These are phyloP conservation scores for Anastrepha obliqua DNA, from an alignment of 1,140 invertebrate species.

Conservation along the genomic window DNA sequence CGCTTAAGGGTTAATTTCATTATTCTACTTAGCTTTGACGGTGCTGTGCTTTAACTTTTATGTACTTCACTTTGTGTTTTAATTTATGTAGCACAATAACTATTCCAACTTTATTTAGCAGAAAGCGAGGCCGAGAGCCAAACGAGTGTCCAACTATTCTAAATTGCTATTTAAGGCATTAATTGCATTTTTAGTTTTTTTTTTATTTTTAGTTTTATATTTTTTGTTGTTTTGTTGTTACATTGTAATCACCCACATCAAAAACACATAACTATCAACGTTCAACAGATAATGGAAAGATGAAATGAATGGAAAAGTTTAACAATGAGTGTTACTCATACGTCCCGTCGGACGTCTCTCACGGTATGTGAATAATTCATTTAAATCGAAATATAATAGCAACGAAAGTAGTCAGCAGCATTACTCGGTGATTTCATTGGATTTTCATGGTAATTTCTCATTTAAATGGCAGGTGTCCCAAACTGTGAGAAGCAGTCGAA, in stretches of 20 bases:
- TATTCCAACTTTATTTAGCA: conserved; percentile 26
- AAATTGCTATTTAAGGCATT: conserved; percentile 23
- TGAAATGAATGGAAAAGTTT: conserved; percentile 36
- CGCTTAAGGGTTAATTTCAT: background rate
- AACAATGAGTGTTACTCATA: conserved; percentile 42
- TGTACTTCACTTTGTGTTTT: background rate
- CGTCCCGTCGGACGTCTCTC: background rate
- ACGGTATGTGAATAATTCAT: conserved; percentile 22
- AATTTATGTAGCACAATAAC: conserved; percentile 3
- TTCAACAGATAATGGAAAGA: background rate
- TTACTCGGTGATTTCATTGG: conserved; percentile 6
- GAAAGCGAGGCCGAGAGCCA: background rate
- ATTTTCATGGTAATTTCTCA: conserved; percentile 46
- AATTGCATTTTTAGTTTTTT: conserved; percentile 1
- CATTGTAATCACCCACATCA: background rate
- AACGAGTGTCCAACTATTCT: background rate
- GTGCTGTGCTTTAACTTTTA: background rate
- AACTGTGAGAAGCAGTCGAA: too few species aligned
- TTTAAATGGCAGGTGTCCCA: background rate
- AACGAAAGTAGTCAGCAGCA: conserved; percentile 1
- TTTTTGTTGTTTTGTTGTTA: background rate
- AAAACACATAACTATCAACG: background rate
- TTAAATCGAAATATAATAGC: conserved; percentile 48
- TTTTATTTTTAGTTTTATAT: background rate
- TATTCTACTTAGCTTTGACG: background rate